Evolutionary conservation across 2,797 vertebrate species (phyloP).

Genomic region (Falco peregrinus): DNA sequence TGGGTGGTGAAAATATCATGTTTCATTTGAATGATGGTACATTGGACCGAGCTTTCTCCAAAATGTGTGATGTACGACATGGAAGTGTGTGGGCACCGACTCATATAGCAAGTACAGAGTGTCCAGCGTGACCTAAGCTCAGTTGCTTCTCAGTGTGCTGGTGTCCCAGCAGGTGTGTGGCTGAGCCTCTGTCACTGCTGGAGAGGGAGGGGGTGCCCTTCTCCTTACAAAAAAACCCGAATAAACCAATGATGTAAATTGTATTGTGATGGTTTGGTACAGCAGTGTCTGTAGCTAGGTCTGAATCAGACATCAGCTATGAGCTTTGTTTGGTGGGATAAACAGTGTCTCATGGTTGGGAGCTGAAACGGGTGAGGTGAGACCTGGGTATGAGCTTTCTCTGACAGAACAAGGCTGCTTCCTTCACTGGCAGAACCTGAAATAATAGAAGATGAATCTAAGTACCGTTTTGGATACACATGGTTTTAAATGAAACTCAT

Average conservation of each 20-base stretch:
- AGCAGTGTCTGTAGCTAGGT: rapidly evolving
- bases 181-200: not conserved
- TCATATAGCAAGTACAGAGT: rapidly evolving
- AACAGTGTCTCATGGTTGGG: rapidly evolving
- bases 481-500: not conserved
- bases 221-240: not conserved
- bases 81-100: not conserved
- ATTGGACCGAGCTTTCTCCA: not conserved
- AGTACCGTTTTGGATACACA: not conserved
- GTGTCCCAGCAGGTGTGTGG: not conserved
- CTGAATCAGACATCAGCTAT: not conserved
- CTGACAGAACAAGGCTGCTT: not conserved
- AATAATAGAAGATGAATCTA: not conserved
- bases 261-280: not conserved
- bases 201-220: not conserved
- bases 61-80: not conserved
- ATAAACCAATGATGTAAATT: rapidly evolving
- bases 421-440: not conserved
- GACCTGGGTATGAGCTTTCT: not conserved
- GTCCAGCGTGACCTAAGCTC: rapidly evolving
- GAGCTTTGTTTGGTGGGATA: not conserved
- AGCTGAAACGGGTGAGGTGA: not conserved
- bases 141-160: not conserved
- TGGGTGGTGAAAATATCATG: not conserved
- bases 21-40: conserved; percentile 7